Evolutionary conservation across 2,888 invertebrate genomes (phyloP).

Genomic region (Ophraella communa): DNA sequence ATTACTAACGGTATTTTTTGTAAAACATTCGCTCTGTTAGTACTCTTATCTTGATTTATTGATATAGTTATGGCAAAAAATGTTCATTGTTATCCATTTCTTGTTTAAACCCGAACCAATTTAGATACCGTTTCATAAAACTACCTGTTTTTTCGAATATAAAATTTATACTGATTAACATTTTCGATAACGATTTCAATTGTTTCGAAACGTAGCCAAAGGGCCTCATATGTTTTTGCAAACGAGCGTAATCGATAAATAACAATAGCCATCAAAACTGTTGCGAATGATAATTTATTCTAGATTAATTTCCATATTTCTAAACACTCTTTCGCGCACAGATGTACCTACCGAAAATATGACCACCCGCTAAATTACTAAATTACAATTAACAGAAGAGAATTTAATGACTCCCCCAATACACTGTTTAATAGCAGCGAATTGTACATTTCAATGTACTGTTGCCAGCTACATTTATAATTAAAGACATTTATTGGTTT

Average conservation of each 20-base stretch:
- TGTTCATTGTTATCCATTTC: too few relatives aligned
- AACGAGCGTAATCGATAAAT: not conserved
- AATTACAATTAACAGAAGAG: slow-evolving; percentile 18
- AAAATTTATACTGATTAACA: too few relatives aligned
- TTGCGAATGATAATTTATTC: slow-evolving; percentile 15
- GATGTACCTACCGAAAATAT: slow-evolving; percentile 18
- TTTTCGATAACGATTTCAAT: too few relatives aligned
- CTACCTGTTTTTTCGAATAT: too few relatives aligned
- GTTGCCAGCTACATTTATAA: slow-evolving; percentile 25
- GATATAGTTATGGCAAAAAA: too few relatives aligned
- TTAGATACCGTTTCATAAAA: too few relatives aligned
- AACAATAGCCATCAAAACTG: slow-evolving; percentile 10
- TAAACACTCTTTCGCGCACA: slow-evolving; percentile 11
- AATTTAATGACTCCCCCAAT: slow-evolving; percentile 25
- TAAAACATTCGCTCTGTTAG: too few relatives aligned
- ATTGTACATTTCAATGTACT: slow-evolving; percentile 19
- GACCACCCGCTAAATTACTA: slow-evolving; percentile 8
- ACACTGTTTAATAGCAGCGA: slow-evolving; percentile 21
- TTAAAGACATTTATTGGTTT: slow-evolving; percentile 32
- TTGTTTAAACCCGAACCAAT: too few relatives aligned
- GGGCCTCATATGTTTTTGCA: not conserved
- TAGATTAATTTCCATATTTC: slow-evolving; percentile 21
- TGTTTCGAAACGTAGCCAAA: not conserved
- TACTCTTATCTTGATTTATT: too few relatives aligned
- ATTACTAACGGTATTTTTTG: too few relatives aligned